Base-by-base conservation (phyloP, 1,140 invertebrate genomes). In the Pseudobourletiella spinata region DNA sequence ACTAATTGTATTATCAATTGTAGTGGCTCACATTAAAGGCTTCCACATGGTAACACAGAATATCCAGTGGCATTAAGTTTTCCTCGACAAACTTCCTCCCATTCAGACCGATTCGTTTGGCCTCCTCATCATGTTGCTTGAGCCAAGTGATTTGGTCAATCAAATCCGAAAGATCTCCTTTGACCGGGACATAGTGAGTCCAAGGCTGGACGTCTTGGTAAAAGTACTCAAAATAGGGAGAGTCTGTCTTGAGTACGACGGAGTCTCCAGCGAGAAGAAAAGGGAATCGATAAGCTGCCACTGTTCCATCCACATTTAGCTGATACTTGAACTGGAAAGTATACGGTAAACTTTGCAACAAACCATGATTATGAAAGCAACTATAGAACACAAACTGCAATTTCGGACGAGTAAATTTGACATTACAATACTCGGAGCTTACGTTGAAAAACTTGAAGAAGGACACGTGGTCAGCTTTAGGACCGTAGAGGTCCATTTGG, bases 361-460 rank as follows among this genome's bases (percentile, higher is more conserved):
- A 42, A 42, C 18, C 35, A 18, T 42, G 18, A 14, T 14, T 42
- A 42, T 14, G 18, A 14, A 42, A 18, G 35, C n/a, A n/a, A n/a
- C n/a, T n/a, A n/a, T n/a, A n/a, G n/a, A n/a, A 39, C 32, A 39
- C n/a, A 11, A 39, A 39, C 32, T 39, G n/a, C 16, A 60, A 56
- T 14, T 26, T 59, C 16, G n/a, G n/a, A n/a, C n/a, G n/a, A n/a
- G n/a, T n/a, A n/a, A n/a, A n/a, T n/a, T 18, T 8, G 22, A 18
- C 46, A 4, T 48, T 39, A n/a, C 32, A 8, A 55, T 26, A 15
- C 18, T 8, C 44, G 28, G 18, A 30, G 78, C 79, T 82, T 80
- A 96, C 93, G 82, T 94, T 84, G 78, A 96, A 97, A 78, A 97
- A 98, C 64, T 91, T 84, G 76, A 92, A 95, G 75, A 98, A 96